phyloP scores from a whole-genome alignment of 35 echinoderm and acorn worm genomes.

The Anneissia japonica region DNA sequence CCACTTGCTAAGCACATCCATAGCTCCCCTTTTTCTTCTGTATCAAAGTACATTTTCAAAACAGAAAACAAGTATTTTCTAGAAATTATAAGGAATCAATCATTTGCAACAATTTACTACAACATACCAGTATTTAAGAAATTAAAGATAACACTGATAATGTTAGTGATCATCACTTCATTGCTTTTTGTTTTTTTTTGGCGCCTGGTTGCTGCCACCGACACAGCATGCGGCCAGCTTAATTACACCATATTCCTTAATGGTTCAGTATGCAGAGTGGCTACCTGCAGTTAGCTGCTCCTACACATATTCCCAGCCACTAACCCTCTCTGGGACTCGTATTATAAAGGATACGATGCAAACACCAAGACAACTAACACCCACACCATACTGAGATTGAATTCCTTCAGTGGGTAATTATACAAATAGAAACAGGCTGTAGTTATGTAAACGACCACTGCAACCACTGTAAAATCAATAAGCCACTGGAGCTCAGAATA shows the following conservation, averaged over 20 bases:
- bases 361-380: background rate
- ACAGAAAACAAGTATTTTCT: background rate
- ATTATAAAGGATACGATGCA: background rate
- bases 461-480: background rate
- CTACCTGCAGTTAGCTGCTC: too few relatives aligned
- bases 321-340: too few relatives aligned
- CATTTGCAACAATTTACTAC: too few relatives aligned
- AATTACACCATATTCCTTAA: too few relatives aligned
- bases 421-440: background rate
- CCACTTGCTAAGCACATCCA: background rate
- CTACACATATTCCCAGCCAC: too few relatives aligned
- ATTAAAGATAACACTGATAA: too few relatives aligned
- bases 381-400: background rate
- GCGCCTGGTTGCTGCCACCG: too few relatives aligned
- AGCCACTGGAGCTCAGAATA: background rate
- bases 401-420: background rate
- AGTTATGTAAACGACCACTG: background rate
- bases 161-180: too few relatives aligned
- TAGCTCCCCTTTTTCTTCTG: background rate
- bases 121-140: too few relatives aligned
- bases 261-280: too few relatives aligned
- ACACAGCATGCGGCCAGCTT: too few relatives aligned
- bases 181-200: too few relatives aligned
- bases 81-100: background rate
- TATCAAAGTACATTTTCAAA: background rate